Conservation (phyloP, 2,113 vertebrate species). For the Lepus americanus region DNA sequence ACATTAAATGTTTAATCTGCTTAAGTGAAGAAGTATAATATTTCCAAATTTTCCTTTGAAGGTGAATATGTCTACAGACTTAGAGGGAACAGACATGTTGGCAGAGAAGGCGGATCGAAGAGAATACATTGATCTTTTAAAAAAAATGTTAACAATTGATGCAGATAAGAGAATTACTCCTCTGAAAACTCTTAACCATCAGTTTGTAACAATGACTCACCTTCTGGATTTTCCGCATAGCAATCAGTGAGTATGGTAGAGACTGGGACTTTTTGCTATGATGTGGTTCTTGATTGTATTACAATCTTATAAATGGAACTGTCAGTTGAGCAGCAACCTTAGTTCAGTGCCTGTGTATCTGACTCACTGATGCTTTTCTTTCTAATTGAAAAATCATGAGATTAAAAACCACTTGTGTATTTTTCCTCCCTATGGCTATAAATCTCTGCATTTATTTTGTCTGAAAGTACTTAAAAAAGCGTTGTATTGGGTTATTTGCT, state of each 20-base stretch:
- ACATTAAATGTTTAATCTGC: background rate
- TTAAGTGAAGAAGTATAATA: slow-evolving; percentile 49
- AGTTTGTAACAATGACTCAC: slow-evolving; percentile 98
- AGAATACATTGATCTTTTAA: slow-evolving; percentile 98
- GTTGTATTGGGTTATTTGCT: slow-evolving; percentile 62
- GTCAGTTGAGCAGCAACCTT: slow-evolving; percentile 40
- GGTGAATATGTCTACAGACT: slow-evolving; percentile 99
- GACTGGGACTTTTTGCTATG: background rate
- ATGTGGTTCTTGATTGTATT: slow-evolving; percentile 1
- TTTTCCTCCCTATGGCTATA: slow-evolving; percentile 49
- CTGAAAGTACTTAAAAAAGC: slow-evolving; percentile 20
- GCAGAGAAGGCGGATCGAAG: slow-evolving; percentile 98
- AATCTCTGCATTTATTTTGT: slow-evolving; percentile 34
- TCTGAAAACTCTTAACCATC: slow-evolving; percentile 97
- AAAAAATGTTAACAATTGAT: slow-evolving; percentile 99
- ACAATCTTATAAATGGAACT: slow-evolving; percentile 21
- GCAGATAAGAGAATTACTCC: slow-evolving; percentile 98
- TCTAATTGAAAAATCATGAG: slow-evolving; percentile 53
- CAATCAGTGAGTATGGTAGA: slow-evolving; percentile 92
- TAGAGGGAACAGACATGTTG: slow-evolving; percentile 98
- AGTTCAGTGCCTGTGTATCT: slow-evolving; percentile 62
- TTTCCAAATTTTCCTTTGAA: slow-evolving; percentile 80
- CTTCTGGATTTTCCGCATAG: slow-evolving; percentile 99
- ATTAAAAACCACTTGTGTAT: slow-evolving; percentile 37
- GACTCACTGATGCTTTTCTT: slow-evolving; percentile 44